Conservation (phyloP, 2,888 invertebrate species). For the Drosophila neotestacea region DNA sequence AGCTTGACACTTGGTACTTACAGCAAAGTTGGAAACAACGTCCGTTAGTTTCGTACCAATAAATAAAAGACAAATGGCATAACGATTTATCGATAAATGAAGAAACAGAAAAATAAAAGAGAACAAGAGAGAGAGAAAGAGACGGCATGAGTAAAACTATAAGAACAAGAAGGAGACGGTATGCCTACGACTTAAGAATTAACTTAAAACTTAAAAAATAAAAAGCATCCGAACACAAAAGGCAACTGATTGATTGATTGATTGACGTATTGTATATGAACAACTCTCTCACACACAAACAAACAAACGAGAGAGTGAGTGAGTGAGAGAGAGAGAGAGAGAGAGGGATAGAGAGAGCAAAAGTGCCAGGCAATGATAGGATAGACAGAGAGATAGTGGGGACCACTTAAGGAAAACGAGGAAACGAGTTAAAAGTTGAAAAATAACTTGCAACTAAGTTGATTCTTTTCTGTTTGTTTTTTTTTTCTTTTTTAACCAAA, state of each 20-base stretch:
- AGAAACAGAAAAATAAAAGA: constrained; percentile 51
- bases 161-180: constrained; percentile 29
- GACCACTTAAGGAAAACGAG: constrained; percentile 28
- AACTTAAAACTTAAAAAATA: constrained; percentile 51
- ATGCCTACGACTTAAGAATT: constrained; percentile 53
- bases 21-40: constrained; percentile 70
- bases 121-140: constrained; percentile 51
- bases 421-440: constrained; percentile 19
- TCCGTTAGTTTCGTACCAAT: constrained; percentile 54
- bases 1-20: constrained; percentile 80
- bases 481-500: constrained; percentile 13
- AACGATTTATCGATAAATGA: constrained; percentile 53
- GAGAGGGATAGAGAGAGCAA: constrained; percentile 11
- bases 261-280: constrained; percentile 8
- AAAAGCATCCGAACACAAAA: constrained; percentile 46
- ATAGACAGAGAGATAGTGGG: constrained; percentile 18
- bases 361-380: constrained; percentile 54
- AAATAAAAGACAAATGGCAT: constrained; percentile 54
- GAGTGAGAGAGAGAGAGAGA: not conserved
- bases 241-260: constrained; percentile 29
- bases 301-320: constrained; percentile 28
- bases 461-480: not conserved
- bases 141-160: constrained; percentile 57
- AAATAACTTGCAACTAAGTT: constrained; percentile 41
- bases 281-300: constrained; percentile 30